Evolutionary conservation across 2,888 invertebrate genomes (phyloP), one percentile per base, ranked within the genome.

Genomic region (Cheilosia soror): DNA sequence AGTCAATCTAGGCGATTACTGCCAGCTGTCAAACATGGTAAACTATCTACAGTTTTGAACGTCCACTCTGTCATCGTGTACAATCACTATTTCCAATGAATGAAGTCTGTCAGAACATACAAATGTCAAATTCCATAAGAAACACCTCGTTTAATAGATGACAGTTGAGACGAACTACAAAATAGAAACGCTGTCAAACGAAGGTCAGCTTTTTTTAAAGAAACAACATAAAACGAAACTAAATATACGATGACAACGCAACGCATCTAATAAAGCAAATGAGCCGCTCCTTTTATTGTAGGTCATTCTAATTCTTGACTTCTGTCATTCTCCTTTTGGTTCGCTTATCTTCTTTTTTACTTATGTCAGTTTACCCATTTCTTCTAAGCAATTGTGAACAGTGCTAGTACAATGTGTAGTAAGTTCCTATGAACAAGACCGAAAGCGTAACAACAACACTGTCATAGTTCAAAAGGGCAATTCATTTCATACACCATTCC

Each of bases 401-500:
- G 15, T n/a, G 53, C 44, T 13, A 44, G 44, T 15, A 47, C 20
- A 25, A 5, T n/a, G 3, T 53, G 27, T 42, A 68, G 44, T 31
- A 68, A 68, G 44, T 68, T 57, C 9, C 68, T 55, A 6, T 31
- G 3, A 53, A 15, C 33, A 58, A 25, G 37, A 37, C 58, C 72
- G 51, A 29, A 72, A 40, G 29, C 37, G 13, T 51, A 33, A 29
- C 13, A 60, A 60, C 40, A 44, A 68, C 66, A 69, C 72, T 78
- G 68, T 73, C 72, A 83, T 31, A 63, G 83, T 69, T 83, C 73
- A 78, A 63, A 83, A 78, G 83, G 83, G 68, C 68, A 83, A 73
- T 63, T 72, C 72, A 73, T 69, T 77, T 51, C 9, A 27, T 37
- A 11, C 37, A 37, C 37, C 37, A 51, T 51, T 51, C 31, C 60